phyloP scores from a whole-genome alignment of 2,888 invertebrate species.

The Nesidiocoris tenuis region DNA sequence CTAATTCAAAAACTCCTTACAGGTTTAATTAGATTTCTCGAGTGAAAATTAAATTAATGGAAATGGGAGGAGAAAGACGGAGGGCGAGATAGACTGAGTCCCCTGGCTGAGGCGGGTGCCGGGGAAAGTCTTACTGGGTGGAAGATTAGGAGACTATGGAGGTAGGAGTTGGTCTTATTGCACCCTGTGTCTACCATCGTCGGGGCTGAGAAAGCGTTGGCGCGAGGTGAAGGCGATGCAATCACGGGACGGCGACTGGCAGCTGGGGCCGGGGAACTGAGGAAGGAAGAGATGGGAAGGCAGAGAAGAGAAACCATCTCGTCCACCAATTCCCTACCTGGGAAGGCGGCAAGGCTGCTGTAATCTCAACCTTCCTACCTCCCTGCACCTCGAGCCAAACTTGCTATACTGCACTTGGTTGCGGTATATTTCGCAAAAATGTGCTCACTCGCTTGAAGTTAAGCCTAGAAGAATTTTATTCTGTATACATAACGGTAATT shows the following conservation, averaged over 20 bases:
- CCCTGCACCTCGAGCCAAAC: background rate
- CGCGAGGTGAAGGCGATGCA: constrained; percentile 4
- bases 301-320: background rate
- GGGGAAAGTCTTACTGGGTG: background rate
- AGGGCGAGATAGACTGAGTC: background rate
- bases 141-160: background rate
- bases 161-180: constrained; percentile 18
- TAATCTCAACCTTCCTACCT: background rate
- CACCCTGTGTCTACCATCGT: background rate
- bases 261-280: background rate
- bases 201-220: background rate
- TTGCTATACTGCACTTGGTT: too few relatives aligned
- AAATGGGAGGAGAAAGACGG: constrained; percentile 1
- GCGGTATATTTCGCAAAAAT: constrained; percentile 7
- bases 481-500: too few relatives aligned
- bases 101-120: background rate
- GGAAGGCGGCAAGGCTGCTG: constrained; percentile 1
- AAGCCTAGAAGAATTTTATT: too few relatives aligned
- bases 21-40: constrained; percentile 8
- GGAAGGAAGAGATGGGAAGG: background rate
- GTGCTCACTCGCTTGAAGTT: too few relatives aligned
- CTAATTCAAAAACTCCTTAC: constrained; percentile 17
- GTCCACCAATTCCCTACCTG: background rate
- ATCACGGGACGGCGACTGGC: background rate
- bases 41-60: constrained; percentile 20